Evolutionary conservation across 1,140 invertebrate genomes (phyloP).

Genomic region (Lasaia peninsularis): DNA sequence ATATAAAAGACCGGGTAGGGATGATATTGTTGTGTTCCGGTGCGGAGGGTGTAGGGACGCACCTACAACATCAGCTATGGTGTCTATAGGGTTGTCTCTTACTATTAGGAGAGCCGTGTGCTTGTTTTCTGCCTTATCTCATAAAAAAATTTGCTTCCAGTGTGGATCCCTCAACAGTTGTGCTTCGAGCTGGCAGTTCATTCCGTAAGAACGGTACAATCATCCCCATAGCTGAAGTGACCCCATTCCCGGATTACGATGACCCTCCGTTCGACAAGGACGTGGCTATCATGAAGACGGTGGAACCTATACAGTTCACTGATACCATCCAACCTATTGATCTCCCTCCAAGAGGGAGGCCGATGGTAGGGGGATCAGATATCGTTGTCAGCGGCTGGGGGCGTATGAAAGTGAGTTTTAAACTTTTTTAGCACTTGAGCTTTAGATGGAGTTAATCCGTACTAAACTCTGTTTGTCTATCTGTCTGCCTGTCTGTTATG

Average conservation of each 20-base stretch:
- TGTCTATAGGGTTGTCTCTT: no score
- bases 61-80: no score
- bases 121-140: no score
- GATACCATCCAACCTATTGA: constrained; percentile 45
- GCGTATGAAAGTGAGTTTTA: constrained; percentile 36
- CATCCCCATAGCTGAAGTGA: constrained; percentile 62
- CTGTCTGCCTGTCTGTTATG: no score
- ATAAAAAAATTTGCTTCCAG: constrained; percentile 41
- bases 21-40: no score
- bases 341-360: constrained; percentile 33
- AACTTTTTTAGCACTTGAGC: no score
- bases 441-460: no score
- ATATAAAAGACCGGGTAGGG: no score
- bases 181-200: constrained; percentile 64
- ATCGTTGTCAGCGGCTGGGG: constrained; percentile 61
- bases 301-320: constrained; percentile 45
- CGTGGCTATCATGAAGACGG: constrained; percentile 77
- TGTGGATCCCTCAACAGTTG: constrained; percentile 57
- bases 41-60: no score
- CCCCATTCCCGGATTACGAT: constrained; percentile 70
- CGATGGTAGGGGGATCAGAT: constrained; percentile 26
- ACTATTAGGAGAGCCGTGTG: no score
- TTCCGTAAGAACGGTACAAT: constrained; percentile 54
- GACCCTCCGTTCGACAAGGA: constrained; percentile 77
- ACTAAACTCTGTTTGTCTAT: no score